Percentiles rank a stretch among this genome's conserved stretches.
phyloP scores from a whole-genome alignment of 2,797 vertebrate species.

The Morelia viridis region DNA sequence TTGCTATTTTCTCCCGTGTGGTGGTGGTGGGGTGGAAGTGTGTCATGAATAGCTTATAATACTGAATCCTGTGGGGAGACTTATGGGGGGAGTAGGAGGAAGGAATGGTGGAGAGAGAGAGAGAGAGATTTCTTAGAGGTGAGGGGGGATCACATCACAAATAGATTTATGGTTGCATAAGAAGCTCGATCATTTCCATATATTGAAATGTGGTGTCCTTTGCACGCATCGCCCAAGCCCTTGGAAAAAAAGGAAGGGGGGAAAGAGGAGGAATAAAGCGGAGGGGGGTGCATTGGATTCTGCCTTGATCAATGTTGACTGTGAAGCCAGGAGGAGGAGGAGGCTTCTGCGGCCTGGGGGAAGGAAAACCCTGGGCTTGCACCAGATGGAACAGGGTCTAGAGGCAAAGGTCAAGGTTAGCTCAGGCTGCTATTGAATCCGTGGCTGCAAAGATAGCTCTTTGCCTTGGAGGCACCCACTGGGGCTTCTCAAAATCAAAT shows the following conservation, averaged over 20 bases:
- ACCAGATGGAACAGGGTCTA: slow-evolving; percentile 89
- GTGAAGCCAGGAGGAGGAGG: slow-evolving; percentile 73
- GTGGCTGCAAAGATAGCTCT: slow-evolving; percentile 85
- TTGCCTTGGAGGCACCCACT: slow-evolving; percentile 86
- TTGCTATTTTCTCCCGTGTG: slow-evolving; percentile 57
- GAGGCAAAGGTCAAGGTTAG: slow-evolving; percentile 90
- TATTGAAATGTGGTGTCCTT: slow-evolving; percentile 84
- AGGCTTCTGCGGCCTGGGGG: slow-evolving; percentile 38
- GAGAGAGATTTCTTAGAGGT: slow-evolving; percentile 70
- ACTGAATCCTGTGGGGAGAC: slow-evolving; percentile 65
- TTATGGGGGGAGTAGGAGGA: slow-evolving; percentile 13
- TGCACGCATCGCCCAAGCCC: slow-evolving; percentile 74
- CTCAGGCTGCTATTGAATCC: slow-evolving; percentile 85
- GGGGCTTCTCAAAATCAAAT: slow-evolving; percentile 86
- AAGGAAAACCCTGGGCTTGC: slow-evolving; percentile 78
- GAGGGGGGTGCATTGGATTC: slow-evolving; percentile 76
- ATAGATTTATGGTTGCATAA: slow-evolving; percentile 90
- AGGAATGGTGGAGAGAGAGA: background rate
- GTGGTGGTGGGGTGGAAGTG: slow-evolving; percentile 58
- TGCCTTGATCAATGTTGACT: slow-evolving; percentile 89
- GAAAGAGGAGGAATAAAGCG: slow-evolving; percentile 63
- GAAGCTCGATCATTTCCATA: slow-evolving; percentile 86
- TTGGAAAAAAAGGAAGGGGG: slow-evolving; percentile 68
- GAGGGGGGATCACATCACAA: slow-evolving; percentile 72
- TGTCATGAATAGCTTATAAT: slow-evolving; percentile 69